Evolutionary conservation across 1,140 invertebrate species (phyloP).

Genomic region (Drosophila hydei): DNA sequence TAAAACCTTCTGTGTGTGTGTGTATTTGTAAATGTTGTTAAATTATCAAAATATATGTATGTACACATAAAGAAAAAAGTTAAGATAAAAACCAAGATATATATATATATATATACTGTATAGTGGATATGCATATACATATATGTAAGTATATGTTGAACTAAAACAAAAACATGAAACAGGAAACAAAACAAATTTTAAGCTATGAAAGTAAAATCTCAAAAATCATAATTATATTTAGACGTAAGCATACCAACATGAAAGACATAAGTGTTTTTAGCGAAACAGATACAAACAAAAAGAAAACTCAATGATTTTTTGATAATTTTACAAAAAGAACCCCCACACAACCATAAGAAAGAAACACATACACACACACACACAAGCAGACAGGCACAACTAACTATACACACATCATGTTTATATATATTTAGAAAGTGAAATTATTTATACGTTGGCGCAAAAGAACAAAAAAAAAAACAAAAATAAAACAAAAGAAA

Average conservation of each 20-base stretch:
- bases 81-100: constrained; percentile 5
- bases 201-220: constrained; percentile 78
- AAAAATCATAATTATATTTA: constrained; percentile 59
- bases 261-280: constrained; percentile 58
- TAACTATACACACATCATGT: constrained; percentile 63
- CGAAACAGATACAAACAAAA: constrained; percentile 42
- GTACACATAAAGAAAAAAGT: constrained; percentile 52
- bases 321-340: constrained; percentile 75
- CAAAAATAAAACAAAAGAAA: constrained; percentile 30
- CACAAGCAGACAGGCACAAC: constrained; percentile 47
- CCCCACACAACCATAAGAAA: constrained; percentile 26
- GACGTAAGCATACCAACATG: constrained; percentile 46
- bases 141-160: constrained; percentile 57
- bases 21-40: constrained; percentile 82
- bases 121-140: constrained; percentile 56
- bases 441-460: constrained; percentile 79
- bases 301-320: constrained; percentile 79
- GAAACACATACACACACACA: constrained; percentile 42
- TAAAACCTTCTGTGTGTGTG: constrained; percentile 73
- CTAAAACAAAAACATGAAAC: constrained; percentile 77
- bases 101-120: constrained; percentile 27
- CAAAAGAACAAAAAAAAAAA: constrained; percentile 62
- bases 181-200: constrained; percentile 81
- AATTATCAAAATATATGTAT: constrained; percentile 78
- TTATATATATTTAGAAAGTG: constrained; percentile 81